These are phyloP conservation scores for Harmothoe impar DNA, from an alignment of 2,888 invertebrate species.

Conservation along the genomic window DNA sequence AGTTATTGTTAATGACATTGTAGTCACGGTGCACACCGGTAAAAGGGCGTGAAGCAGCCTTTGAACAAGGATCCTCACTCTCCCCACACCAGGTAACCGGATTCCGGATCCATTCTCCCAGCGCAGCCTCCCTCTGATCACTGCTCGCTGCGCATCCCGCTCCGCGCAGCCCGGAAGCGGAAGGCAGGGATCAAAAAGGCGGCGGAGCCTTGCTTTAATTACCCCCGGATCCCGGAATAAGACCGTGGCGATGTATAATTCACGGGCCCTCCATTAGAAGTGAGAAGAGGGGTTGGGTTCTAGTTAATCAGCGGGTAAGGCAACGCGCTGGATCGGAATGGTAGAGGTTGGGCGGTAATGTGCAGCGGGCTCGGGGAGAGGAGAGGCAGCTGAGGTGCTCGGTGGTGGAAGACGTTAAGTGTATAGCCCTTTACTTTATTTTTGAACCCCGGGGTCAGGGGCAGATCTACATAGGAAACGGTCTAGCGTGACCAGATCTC, in stretches of 20 bases:
- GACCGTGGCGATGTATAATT: conserved; percentile 20
- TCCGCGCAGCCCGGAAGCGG: not conserved
- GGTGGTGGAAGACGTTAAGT: not conserved
- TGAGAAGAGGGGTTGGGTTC: not conserved
- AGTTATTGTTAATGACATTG: too few species aligned
- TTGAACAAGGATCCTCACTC: not conserved
- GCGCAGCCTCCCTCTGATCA: not conserved
- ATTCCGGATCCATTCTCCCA: not conserved
- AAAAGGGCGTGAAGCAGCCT: not conserved
- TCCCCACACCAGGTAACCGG: not conserved
- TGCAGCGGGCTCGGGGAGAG: too few species aligned
- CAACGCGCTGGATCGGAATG: not conserved
- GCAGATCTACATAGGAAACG: too few species aligned
- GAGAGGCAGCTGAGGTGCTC: too few species aligned
- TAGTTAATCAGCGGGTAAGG: conserved; percentile 15
- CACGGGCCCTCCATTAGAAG: not conserved
- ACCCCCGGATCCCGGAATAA: not conserved
- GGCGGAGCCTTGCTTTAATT: not conserved
- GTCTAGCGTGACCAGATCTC: too few species aligned
- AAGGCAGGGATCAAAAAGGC: conserved; percentile 36
- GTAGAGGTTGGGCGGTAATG: not conserved
- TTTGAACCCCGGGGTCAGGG: too few species aligned
- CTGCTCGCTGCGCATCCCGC: not conserved
- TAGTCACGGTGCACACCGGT: too few species aligned
- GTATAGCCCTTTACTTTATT: too few species aligned